Evolutionary conservation across 1,140 invertebrate genomes (phyloP), one percentile per base, ranked within the genome.

Genomic region (Latrodectus geometricus): DNA sequence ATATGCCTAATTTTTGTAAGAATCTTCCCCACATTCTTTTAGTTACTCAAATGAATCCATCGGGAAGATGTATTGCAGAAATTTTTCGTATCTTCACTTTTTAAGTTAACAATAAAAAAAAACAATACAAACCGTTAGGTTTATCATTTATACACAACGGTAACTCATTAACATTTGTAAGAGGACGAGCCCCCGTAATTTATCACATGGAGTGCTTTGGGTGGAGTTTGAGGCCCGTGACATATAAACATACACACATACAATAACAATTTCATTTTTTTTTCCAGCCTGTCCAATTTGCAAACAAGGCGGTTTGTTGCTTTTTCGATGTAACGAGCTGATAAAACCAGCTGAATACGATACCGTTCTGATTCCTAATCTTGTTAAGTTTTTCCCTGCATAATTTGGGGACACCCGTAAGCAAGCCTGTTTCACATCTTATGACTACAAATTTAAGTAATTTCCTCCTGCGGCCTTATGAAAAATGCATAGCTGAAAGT

Each of bases 381-480:
- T 86, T 76, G 73, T 84, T 84, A 84, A 69, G 82, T 84, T 86
- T 86, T 61, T 17, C 11, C 11, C 74, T 65, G 83, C 83, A 86
- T 86, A 86, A 86, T 77, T 78, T 78, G 75, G 73, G n/a, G 20
- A 52, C 61, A 35, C 48, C 56, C 81, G 80, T 74, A 69, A 76
- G 82, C 54, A 69, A 76, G 82, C 82, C 52, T 61, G 65, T 78
- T 86, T 86, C 83, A 74, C 83, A 77, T 86, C 83, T 86, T 86
- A 86, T 86, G 83, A 86, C 83, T 86, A 86, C 83, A 86, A 77
- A 86, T 86, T 86, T 74, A 86, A 86, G 83, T 86, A 86, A 86
- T 86, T 86, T 86, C 83, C 83, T 86, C 65, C 65, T 50, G 54
- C 83, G 74, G 68, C 65, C 83, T 86, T 86, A 86, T 86, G 83